Evolutionary conservation across 2,797 vertebrate species (phyloP).

Genomic region (Coregonus sp.): DNA sequence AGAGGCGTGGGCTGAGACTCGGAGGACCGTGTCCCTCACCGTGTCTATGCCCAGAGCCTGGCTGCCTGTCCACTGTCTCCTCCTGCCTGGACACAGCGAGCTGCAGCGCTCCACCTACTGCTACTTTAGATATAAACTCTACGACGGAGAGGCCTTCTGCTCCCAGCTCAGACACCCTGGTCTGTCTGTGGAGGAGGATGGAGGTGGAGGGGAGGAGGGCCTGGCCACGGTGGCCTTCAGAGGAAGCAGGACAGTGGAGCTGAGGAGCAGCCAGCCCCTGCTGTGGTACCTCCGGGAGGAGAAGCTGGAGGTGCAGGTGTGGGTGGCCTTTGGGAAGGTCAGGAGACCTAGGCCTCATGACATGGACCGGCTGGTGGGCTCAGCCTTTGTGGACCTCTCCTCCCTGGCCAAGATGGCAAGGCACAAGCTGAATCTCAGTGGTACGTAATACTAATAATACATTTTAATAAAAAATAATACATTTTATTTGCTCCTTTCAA

Average conservation of each 20-base stretch:
- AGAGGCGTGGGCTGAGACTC: constrained; percentile 28
- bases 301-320: constrained; percentile 89
- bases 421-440: constrained; percentile 78
- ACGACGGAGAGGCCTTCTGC: constrained; percentile 81
- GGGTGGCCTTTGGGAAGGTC: constrained; percentile 85
- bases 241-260: constrained; percentile 71
- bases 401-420: constrained; percentile 69
- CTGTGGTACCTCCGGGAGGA: constrained; percentile 93
- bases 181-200: constrained; percentile 50
- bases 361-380: constrained; percentile 88
- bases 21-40: constrained; percentile 62
- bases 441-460: constrained; percentile 46
- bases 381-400: constrained; percentile 85
- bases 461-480: not conserved
- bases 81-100: constrained; percentile 77
- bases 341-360: constrained; percentile 82
- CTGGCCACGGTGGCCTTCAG: constrained; percentile 78
- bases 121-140: constrained; percentile 92
- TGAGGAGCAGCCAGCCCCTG: constrained; percentile 79
- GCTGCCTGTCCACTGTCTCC: constrained; percentile 84
- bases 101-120: constrained; percentile 81
- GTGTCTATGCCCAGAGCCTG: constrained; percentile 77
- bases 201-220: constrained; percentile 22
- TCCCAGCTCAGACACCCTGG: constrained; percentile 83
- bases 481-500: not conserved